Percentiles rank a stretch among this genome's conserved stretches.
These are phyloP conservation scores for Noturus placidus DNA, from an alignment of 2,113 vertebrate species.

Conservation along the genomic window DNA sequence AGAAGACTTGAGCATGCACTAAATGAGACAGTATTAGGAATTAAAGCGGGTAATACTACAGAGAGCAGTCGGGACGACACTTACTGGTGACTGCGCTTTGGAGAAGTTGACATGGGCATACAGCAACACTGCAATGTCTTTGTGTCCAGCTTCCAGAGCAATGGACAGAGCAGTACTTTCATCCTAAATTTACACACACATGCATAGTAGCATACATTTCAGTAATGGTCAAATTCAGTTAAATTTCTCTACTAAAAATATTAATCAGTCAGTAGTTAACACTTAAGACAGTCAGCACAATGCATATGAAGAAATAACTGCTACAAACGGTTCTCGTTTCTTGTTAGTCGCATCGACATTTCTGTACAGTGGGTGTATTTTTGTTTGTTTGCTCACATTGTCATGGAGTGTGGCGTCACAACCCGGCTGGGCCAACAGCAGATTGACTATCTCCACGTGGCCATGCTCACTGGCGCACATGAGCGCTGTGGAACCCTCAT, in stretches of 20 bases:
- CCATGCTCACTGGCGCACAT: slow-evolving; percentile 98
- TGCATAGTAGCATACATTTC: neutral
- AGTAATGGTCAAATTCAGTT: neutral
- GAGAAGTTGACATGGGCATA: slow-evolving; percentile 97
- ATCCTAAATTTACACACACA: slow-evolving; percentile 71
- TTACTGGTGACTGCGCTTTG: slow-evolving; percentile 91
- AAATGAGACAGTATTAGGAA: neutral
- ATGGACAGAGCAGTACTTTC: slow-evolving; percentile 96
- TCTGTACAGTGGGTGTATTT: neutral
- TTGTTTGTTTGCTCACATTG: slow-evolving; percentile 77
- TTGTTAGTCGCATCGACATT: neutral
- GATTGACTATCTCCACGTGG: slow-evolving; percentile 93
- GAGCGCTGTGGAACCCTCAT: slow-evolving; percentile 93
- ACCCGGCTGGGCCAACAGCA: slow-evolving; percentile 87
- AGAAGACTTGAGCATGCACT: neutral
- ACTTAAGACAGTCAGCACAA: neutral
- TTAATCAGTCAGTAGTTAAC: slow-evolving; percentile 6
- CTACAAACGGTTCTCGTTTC: neutral
- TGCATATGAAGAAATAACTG: neutral
- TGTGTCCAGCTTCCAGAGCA: slow-evolving; percentile 95
- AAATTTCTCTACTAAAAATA: neutral
- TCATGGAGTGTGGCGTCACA: slow-evolving; percentile 90
- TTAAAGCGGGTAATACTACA: neutral
- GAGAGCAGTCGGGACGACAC: slow-evolving; percentile 53
- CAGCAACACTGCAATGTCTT: slow-evolving; percentile 92